Percentiles rank a stretch among this genome's conserved stretches.
Conservation (phyloP, 1,140 invertebrate genomes). For the Apis cerana region DNA sequence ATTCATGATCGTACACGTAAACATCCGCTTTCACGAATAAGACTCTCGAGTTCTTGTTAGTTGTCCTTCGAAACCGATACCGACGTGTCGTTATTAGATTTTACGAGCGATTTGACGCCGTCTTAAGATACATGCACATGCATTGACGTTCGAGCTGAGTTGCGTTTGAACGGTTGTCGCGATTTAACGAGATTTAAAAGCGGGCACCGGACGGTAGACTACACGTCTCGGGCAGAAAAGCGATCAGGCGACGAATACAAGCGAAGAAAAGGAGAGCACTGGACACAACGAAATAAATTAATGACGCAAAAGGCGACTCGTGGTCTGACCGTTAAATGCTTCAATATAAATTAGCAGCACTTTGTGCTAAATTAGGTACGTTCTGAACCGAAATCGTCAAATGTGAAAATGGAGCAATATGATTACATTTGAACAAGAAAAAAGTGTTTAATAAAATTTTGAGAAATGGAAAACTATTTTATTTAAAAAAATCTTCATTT, state of each 20-base stretch:
- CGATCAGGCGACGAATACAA: neutral
- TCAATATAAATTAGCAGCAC: neutral
- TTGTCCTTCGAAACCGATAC: conserved; percentile 8
- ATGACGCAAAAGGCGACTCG: conserved; percentile 18
- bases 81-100: conserved; percentile 6
- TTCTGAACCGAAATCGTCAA: no score
- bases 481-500: neutral
- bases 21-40: neutral
- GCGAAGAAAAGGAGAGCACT: no score
- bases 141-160: neutral
- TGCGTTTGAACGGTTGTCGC: conserved; percentile 3
- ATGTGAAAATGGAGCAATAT: neutral
- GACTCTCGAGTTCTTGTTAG: neutral
- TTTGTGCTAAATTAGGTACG: neutral
- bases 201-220: neutral
- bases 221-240: neutral
- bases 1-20: neutral
- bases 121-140: neutral
- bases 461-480: neutral
- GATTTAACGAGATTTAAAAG: conserved; percentile 23
- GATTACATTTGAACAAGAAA: neutral
- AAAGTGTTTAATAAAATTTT: neutral
- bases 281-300: conserved; percentile 13
- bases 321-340: conserved; percentile 6
- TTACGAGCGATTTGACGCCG: neutral